Evolutionary conservation across 1,140 invertebrate genomes (phyloP), one percentile per base, ranked within the genome.

Genomic region (Drosophila aff.): DNA sequence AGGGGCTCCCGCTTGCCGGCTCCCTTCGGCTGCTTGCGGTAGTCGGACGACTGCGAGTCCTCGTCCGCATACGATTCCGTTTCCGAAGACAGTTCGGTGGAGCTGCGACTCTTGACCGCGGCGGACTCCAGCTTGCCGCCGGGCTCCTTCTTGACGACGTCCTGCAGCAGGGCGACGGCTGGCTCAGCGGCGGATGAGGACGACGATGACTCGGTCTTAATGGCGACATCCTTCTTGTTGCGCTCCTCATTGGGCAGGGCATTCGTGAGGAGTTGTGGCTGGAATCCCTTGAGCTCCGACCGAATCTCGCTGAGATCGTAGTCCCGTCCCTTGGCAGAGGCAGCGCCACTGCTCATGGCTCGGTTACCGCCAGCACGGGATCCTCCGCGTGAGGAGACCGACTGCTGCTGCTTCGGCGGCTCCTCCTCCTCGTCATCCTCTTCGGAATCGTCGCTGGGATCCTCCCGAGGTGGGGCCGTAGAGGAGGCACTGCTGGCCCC

Each of bases 291-390:
- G 1, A 97, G 90, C 91, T 97, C 97, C 0, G 96, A 97, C 75
- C 96, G 93, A 66, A 97, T 97, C 93, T 97, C 96, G 93, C 96
- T 97, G 2, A 97, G 93, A 93, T 97, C 96, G 82, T 97, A 97
- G 87, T 97, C 96, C 6, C 96, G 93, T 16, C 96, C 95, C 75
- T 95, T 96, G 67, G 57, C 44, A 0, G 95, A 93, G 15, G 43
- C 78, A 4, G 58, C 73, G 2, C 73, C 85, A 36, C 76, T 80
- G 66, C 76, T 82, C 63, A 86, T 55, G 1, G 83, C 83, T 6
- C 79, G 79, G 46, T 69, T 87, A 4, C 83, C 83, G 3, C 71
- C 59, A 5, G 76, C 58, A 36, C 75, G 80, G 60, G 90, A 71
- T 3, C 84, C 65, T 7, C 84, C 65, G 60, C 68, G 41, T 28